A percentile compares a stretch with the other conserved stretches of the same genome.
Evolutionary conservation across 2,888 invertebrate genomes (phyloP).

Genomic region (Mylabris sibirica): DNA sequence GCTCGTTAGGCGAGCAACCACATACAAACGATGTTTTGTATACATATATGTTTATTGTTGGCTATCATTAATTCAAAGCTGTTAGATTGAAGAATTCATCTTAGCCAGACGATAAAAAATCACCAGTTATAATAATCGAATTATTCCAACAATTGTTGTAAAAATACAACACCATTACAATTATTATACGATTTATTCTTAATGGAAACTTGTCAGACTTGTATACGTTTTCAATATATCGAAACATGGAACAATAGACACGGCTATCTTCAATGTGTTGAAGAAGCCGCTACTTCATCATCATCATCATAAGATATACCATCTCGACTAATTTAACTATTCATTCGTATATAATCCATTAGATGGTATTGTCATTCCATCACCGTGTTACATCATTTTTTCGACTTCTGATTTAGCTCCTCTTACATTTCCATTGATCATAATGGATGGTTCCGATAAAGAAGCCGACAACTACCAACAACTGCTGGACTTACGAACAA

Average conservation of each 20-base stretch:
- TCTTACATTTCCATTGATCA: slow-evolving; percentile 17
- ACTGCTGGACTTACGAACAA: slow-evolving; percentile 18
- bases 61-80: slow-evolving; percentile 7
- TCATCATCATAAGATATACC: slow-evolving; percentile 33
- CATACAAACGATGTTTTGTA: slow-evolving; percentile 36
- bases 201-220: slow-evolving; percentile 13
- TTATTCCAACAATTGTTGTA: slow-evolving; percentile 3
- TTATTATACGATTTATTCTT: slow-evolving; percentile 3
- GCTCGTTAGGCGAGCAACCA: slow-evolving; percentile 39
- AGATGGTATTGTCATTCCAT: slow-evolving; percentile 38
- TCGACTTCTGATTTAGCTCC: not conserved
- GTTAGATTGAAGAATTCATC: not conserved
- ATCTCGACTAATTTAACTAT: slow-evolving; percentile 37
- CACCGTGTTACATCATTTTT: slow-evolving; percentile 33
- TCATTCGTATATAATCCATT: slow-evolving; percentile 36
- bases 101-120: not conserved
- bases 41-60: not conserved
- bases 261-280: slow-evolving; percentile 18
- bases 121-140: not conserved
- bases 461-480: slow-evolving; percentile 25
- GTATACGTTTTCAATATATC: slow-evolving; percentile 17
- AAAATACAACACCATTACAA: not conserved
- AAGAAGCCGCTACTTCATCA: slow-evolving; percentile 37
- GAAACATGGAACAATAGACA: slow-evolving; percentile 28
- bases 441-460: slow-evolving; percentile 34